These are phyloP conservation scores for Tamandua tetradactyla DNA, from an alignment of 2,797 vertebrate genomes.

Conservation along the genomic window DNA sequence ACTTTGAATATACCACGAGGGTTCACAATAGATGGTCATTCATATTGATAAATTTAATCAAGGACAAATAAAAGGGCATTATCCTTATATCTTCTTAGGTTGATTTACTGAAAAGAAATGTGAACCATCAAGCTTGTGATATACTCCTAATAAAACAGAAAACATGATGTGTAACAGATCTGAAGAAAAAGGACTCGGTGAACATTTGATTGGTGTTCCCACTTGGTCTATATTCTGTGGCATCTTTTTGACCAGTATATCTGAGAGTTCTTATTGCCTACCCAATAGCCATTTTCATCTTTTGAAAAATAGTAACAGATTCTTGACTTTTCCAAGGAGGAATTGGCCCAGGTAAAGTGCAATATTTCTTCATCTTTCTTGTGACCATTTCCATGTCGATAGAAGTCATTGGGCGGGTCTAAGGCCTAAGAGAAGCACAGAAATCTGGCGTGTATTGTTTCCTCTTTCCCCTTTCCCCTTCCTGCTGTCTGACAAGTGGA, in stretches of 20 bases:
- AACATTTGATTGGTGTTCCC: background rate
- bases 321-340: background rate
- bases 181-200: background rate
- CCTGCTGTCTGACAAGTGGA: background rate
- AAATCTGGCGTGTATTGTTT: background rate
- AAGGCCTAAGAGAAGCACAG: background rate
- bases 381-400: background rate
- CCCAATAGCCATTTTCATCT: background rate
- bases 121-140: background rate
- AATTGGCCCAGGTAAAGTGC: background rate
- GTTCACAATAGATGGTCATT: background rate
- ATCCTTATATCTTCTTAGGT: background rate
- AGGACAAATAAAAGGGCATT: background rate
- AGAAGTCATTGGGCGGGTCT: background rate
- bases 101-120: background rate
- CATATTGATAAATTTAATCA: constrained; percentile 6
- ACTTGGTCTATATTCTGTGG: background rate
- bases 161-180: background rate
- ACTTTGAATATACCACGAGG: background rate
- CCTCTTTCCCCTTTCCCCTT: background rate
- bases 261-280: background rate
- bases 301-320: background rate
- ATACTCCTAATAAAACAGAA: background rate
- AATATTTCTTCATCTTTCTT: background rate
- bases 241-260: background rate